A percentile compares a stretch with the other conserved stretches of the same genome.
Evolutionary conservation across 2,797 vertebrate genomes (phyloP).

Genomic region (Platalea minor): DNA sequence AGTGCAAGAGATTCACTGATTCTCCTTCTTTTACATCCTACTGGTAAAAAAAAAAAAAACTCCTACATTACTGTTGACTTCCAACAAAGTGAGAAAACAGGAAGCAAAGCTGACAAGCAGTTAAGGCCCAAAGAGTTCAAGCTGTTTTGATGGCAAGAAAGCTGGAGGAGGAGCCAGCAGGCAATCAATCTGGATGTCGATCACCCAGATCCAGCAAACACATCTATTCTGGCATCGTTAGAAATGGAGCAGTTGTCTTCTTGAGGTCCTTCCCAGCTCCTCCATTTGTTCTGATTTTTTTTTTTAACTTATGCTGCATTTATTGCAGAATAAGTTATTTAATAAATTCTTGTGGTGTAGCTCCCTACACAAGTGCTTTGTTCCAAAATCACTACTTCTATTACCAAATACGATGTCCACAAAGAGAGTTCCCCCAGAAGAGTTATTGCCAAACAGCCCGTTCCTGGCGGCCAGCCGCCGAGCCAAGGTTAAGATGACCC

Average conservation of each 20-base stretch:
- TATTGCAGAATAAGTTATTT: not conserved
- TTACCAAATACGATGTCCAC: not conserved
- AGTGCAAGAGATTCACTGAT: not conserved
- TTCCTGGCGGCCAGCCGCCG: fast-evolving
- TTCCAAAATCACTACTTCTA: not conserved
- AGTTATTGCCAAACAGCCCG: not conserved
- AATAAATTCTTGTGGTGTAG: not conserved
- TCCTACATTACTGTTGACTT: not conserved
- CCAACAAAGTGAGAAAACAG: not conserved
- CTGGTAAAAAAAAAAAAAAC: no score
- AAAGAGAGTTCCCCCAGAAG: not conserved
- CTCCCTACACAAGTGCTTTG: not conserved
- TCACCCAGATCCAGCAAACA: not conserved
- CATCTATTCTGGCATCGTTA: not conserved
- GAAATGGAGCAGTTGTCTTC: not conserved
- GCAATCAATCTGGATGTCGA: not conserved
- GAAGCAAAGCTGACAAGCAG: not conserved
- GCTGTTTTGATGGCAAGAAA: not conserved
- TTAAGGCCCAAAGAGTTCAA: not conserved
- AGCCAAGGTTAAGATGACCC: not conserved
- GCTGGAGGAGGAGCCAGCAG: not conserved
- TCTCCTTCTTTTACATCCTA: not conserved
- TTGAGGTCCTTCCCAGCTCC: not conserved
- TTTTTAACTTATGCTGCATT: not conserved
- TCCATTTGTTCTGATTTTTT: not conserved